Percentiles rank a stretch among this genome's conserved stretches.
Conservation (phyloP, 2,113 vertebrate species). For the Calidris pugnax region DNA sequence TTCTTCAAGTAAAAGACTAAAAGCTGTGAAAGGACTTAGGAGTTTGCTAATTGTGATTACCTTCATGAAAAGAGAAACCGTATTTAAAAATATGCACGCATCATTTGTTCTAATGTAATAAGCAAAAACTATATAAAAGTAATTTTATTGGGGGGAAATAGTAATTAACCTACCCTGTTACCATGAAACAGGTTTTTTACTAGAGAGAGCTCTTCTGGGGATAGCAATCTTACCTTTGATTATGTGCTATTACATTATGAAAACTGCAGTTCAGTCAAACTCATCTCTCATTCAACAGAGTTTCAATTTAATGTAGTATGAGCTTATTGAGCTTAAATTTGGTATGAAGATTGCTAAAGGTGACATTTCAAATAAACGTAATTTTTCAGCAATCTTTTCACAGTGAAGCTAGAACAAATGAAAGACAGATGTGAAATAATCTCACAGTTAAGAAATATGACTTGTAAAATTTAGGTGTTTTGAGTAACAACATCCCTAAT, state of each 20-base stretch:
- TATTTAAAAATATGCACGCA: background rate
- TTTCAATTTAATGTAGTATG: constrained; percentile 7
- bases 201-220: background rate
- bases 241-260: background rate
- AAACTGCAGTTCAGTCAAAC: background rate
- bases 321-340: constrained; percentile 7
- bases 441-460: background rate
- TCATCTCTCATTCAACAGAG: background rate
- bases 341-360: constrained; percentile 7
- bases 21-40: background rate
- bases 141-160: background rate
- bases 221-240: background rate
- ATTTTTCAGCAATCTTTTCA: background rate
- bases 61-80: background rate
- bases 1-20: background rate
- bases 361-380: constrained; percentile 52
- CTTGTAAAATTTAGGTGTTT: background rate
- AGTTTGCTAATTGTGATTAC: background rate
- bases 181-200: background rate
- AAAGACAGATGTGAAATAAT: background rate
- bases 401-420: background rate
- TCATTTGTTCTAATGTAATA: background rate
- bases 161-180: background rate
- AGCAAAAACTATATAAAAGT: background rate
- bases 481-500: background rate